Base-by-base conservation (phyloP, 2,797 vertebrate genomes). In the Sebastes itinus region DNA sequence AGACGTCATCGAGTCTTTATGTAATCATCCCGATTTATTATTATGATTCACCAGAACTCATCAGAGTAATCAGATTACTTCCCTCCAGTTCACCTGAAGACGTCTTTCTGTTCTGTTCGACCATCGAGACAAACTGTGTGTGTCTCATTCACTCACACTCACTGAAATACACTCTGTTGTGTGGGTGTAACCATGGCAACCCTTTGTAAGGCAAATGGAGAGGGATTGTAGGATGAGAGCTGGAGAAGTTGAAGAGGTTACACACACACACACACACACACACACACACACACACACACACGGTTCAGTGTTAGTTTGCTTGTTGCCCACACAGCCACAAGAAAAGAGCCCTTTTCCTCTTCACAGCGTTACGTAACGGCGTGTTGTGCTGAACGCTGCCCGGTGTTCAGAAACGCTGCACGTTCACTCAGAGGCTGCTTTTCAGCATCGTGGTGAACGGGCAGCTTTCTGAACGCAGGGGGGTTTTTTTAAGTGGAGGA, bases 111-210 rank as follows among this genome's bases (percentile, higher is more conserved):
- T 73, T 28, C 59, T 64, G 30, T 23, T 64, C 64, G 65, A n/a
- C 20, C 28, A 18, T 46, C 18, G 3, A 23, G 61, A 80, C 60
- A 58, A 85, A 72, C 33, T 58, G n/a, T 63, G 61, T 46, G 60
- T 42, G 33, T 56, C 4, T 80, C 13, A 0, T 70, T 87, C 68
- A 75, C 68, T 62, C 76, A 22, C 80, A 27, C 72, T 54, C 33
- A 35, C 65, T 54, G 12, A 56, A 75, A 72, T 67, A 74, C 83
- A 76, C 70, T 62, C 78, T 84, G 87, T 89, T 88, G 81, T 87
- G 89, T 90, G 86, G 86, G 72, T 1, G 89, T 92, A 84, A 88
- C 94, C 87, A 94, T 94, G 87, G 90, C 67, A 93, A 93, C 94
- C 59, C 82, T 90, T 64, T 92, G 42, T 84, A 11, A 89, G 69